phyloP scores from a whole-genome alignment of 1,140 invertebrate genomes.

The Zaprionus vittiger region DNA sequence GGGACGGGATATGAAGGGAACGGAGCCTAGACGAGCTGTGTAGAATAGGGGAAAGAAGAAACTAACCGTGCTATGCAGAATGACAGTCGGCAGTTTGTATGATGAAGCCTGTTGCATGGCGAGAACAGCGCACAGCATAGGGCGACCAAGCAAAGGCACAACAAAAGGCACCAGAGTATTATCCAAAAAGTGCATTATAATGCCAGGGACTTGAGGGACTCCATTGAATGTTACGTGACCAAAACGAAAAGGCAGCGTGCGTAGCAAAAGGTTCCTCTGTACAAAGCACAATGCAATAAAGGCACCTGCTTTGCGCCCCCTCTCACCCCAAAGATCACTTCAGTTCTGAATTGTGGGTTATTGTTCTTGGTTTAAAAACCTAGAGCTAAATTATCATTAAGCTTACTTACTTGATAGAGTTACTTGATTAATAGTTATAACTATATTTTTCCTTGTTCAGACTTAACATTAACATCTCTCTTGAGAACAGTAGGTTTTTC shows the following conservation, averaged over 20 bases:
- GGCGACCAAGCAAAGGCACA: constrained; percentile 55
- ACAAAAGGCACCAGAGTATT: constrained; percentile 36
- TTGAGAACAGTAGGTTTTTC: no score
- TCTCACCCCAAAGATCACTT: not conserved
- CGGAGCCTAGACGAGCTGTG: not conserved
- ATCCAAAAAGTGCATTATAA: constrained; percentile 58
- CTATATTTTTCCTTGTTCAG: not conserved
- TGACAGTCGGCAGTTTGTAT: constrained; percentile 12
- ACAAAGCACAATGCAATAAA: not conserved
- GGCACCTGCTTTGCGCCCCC: no score
- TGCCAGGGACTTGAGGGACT: constrained; percentile 28
- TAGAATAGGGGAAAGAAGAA: not conserved
- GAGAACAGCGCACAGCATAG: constrained; percentile 13
- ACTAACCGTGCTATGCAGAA: not conserved
- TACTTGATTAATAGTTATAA: no score
- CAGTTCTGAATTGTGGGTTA: not conserved
- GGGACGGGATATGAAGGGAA: not conserved
- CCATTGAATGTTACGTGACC: constrained; percentile 29
- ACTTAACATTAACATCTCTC: not conserved
- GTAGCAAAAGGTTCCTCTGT: not conserved
- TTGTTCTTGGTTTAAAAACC: not conserved
- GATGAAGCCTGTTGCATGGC: constrained; percentile 63
- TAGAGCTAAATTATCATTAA: no score
- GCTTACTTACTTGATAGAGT: no score
- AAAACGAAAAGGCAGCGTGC: not conserved